These are phyloP conservation scores for Xestobium rufovillosum DNA, from an alignment of 2,888 invertebrate genomes.

Conservation along the genomic window DNA sequence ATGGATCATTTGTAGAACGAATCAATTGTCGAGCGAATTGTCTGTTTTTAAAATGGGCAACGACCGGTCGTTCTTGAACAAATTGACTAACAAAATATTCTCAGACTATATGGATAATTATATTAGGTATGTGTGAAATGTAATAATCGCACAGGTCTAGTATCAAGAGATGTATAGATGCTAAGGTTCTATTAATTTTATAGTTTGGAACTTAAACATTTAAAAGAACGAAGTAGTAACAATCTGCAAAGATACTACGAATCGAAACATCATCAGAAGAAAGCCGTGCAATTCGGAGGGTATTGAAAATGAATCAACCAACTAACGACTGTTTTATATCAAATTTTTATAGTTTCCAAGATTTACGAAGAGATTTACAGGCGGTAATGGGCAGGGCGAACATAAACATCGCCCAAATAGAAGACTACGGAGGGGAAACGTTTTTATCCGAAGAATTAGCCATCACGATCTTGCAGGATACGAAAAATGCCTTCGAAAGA, in stretches of 20 bases:
- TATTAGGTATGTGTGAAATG: conserved; percentile 49
- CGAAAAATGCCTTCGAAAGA: conserved; percentile 81
- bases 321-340: too few species aligned
- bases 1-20: conserved; percentile 42
- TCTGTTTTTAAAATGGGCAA: conserved; percentile 68
- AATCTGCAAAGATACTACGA: conserved; percentile 83
- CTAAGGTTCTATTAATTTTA: conserved; percentile 24
- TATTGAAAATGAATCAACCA: conserved; percentile 38
- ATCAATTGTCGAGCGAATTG: conserved; percentile 66
- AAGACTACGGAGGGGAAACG: conserved; percentile 95
- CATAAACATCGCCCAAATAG: conserved; percentile 89
- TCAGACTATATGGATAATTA: conserved; percentile 71
- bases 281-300: conserved; percentile 82
- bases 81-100: conserved; percentile 74
- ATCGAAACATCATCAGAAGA: conserved; percentile 90
- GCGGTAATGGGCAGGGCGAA: conserved; percentile 88
- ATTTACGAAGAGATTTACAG: conserved; percentile 86
- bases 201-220: conserved; percentile 64
- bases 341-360: conserved; percentile 84
- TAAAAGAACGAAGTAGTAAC: conserved; percentile 68
- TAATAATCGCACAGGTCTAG: neutral
- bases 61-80: conserved; percentile 70
- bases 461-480: conserved; percentile 81
- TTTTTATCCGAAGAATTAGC: conserved; percentile 93
- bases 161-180: conserved; percentile 11